phyloP scores from a whole-genome alignment of 2,113 vertebrate species.

The Bucco capensis region DNA sequence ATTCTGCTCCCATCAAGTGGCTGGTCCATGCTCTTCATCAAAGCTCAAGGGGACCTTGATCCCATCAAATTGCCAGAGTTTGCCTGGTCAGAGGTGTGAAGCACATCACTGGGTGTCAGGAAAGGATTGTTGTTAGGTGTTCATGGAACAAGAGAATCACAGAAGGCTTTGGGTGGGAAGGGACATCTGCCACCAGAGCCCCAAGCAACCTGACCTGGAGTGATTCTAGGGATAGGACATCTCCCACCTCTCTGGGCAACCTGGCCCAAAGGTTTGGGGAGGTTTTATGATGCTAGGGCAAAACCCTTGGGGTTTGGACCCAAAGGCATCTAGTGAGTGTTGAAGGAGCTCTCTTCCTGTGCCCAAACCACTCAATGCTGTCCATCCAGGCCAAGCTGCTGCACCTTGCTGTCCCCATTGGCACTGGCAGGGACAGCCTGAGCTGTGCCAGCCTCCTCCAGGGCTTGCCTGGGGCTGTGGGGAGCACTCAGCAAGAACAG shows the following conservation, averaged over 20 bases:
- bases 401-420: too few relatives aligned
- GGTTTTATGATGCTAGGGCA: not conserved
- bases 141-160: too few relatives aligned
- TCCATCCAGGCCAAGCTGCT: not conserved
- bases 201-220: too few relatives aligned
- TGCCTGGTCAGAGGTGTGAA: not conserved
- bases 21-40: not conserved
- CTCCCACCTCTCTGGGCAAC: too few relatives aligned
- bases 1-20: not conserved
- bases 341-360: not conserved
- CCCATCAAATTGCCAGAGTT: not conserved
- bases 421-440: not conserved
- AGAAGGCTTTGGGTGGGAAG: too few relatives aligned
- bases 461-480: accelerated
- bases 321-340: not conserved
- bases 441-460: accelerated
- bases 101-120: not conserved
- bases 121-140: not conserved
- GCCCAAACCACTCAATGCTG: too few relatives aligned
- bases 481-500: not conserved
- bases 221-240: too few relatives aligned
- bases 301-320: not conserved
- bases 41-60: not conserved
- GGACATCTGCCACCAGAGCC: too few relatives aligned
- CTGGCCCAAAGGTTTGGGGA: not conserved